Evolutionary conservation across 2,113 vertebrate genomes (phyloP).

Genomic region (Enhydra lutris): DNA sequence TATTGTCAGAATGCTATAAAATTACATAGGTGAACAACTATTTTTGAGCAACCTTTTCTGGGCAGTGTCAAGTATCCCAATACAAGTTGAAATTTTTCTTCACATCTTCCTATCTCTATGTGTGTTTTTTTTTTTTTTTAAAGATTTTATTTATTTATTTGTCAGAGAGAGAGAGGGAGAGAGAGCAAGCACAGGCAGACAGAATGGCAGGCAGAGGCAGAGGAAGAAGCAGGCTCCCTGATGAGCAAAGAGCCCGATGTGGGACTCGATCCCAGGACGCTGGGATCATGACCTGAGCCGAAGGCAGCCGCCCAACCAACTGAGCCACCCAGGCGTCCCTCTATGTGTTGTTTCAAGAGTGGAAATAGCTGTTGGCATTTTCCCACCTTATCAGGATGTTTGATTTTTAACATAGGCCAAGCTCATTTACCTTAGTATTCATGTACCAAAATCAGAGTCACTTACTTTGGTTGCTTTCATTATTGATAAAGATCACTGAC

Average conservation of each 20-base stretch:
- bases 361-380: not conserved
- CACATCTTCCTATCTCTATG: not conserved
- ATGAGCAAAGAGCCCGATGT: no score
- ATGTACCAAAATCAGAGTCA: conserved; percentile 5
- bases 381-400: conserved; percentile 20
- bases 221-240: no score
- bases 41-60: conserved; percentile 26
- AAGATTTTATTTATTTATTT: no score
- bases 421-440: not conserved
- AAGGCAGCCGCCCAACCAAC: no score
- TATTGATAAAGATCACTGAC: not conserved
- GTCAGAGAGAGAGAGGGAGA: no score
- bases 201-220: no score
- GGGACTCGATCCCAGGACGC: no score
- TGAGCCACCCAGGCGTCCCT: no score
- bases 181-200: no score
- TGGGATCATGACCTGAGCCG: no score
- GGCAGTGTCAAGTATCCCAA: not conserved
- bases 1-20: conserved; percentile 17
- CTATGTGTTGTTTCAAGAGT: not conserved
- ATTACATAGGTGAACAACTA: not conserved
- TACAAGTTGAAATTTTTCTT: conserved; percentile 15
- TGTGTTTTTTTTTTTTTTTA: no score
- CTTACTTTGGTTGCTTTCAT: not conserved
- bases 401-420: not conserved